Evolutionary conservation across 2,113 vertebrate species (phyloP), one percentile per base, ranked within the genome.

Genomic region (Oryzias curvinotus): DNA sequence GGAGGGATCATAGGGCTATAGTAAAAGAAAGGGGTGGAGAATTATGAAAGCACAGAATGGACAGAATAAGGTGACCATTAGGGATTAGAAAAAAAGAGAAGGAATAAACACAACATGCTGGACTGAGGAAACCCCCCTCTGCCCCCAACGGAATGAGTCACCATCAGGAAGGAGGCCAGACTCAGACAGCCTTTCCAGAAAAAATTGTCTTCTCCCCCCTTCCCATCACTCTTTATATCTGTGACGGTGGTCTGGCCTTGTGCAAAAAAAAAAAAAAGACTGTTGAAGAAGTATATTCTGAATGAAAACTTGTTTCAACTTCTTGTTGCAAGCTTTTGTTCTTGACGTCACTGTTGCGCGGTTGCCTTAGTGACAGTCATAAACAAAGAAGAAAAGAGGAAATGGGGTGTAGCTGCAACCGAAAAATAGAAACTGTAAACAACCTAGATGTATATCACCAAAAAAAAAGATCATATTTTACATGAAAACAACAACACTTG

Each of bases 121-220:
- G 63, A 69, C 57, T 66, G 73, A 78, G 82, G 75, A 79, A 84
- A 23, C 61, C 83, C 83, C 69, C 42, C 41, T 57, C 18, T 7
- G 46, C 55, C 30, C 36, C 36, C 10, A 36, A 36, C 2, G 36
- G 30, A 36, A 36, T 85, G 80, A 82, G 71, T 83, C 78, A 82
- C 36, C 26, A 46, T 75, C 81, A 79, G 87, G 87, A 88, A 86
- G 75, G 47, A 4, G 66, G 65, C 71, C 81, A 85, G 77, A 83
- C 84, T 54, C 76, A 85, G 71, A 88, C 75, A 73, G 55, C 19
- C 54, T 77, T 58, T 66, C 55, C 53, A 81, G 36, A 54, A 70
- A 52, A 70, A 73, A 52, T 14, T 49, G 52, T 28, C 26, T 23
- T 10, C 46, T 36, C 13, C 43, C 18, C 64, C 63, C 25, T 28